Evolutionary conservation across 2,113 vertebrate genomes (phyloP).

Genomic region (Rhinichthys klamathensis): DNA sequence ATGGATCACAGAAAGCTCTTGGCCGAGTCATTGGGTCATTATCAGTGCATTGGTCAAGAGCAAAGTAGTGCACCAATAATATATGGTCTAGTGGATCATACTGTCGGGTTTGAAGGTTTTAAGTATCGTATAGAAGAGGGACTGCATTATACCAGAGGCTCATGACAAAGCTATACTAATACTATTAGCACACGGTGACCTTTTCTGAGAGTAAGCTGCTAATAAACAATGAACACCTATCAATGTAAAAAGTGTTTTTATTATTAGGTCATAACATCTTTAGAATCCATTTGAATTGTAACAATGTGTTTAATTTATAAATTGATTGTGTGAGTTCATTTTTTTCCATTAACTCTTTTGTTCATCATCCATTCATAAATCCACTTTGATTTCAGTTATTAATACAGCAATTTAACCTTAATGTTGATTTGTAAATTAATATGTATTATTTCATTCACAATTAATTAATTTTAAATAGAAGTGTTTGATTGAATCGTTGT

Average conservation of each 20-base stretch:
- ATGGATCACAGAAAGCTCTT: slow-evolving; percentile 68
- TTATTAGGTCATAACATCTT: neutral
- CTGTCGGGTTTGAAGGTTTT: neutral
- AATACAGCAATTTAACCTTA: neutral
- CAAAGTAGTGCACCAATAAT: slow-evolving; percentile 1
- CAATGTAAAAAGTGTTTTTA: neutral
- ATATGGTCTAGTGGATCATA: neutral
- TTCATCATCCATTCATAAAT: no score
- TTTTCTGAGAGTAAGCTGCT: slow-evolving; percentile 16
- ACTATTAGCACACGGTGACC: slow-evolving; percentile 37
- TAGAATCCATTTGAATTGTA: neutral
- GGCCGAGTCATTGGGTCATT: slow-evolving; percentile 37
- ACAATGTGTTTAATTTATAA: neutral
- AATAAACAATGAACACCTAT: neutral
- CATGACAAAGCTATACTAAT: slow-evolving; percentile 46
- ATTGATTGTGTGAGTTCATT: neutral
- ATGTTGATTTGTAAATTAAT: neutral
- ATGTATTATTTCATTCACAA: neutral
- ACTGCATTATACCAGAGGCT: slow-evolving; percentile 32
- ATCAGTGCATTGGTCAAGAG: slow-evolving; percentile 28
- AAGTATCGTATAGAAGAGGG: slow-evolving; percentile 12
- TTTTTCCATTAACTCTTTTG: no score
- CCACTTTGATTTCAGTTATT: neutral
- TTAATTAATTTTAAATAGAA: neutral
- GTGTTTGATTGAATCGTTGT: neutral